Evolutionary conservation across 1,140 invertebrate genomes (phyloP), one percentile per base, ranked within the genome.

Genomic region (Panagrolaimus sp.): DNA sequence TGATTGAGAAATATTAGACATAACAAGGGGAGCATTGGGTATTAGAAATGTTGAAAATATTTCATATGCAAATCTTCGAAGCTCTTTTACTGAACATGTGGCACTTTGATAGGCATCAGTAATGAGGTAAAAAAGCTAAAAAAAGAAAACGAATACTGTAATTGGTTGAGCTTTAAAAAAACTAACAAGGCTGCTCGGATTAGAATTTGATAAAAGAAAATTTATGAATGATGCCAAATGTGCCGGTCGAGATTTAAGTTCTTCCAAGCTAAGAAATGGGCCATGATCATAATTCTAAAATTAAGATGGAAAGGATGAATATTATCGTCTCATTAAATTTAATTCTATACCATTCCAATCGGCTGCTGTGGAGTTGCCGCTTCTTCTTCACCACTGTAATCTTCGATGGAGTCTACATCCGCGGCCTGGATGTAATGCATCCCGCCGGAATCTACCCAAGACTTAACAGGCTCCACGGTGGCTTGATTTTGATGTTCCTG

Each of bases 21-120:
- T 31, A 47, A 71, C 64, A 5, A 76, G 67, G 9, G 74, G 74
- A 74, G 92, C 92, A 79, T 89, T 89, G 77, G 92, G 91, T 77
- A 93, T 90, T 68, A 96, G 86, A 86, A 96, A 97, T 79, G 91
- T 93, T 66, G 93, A 96, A 85, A 95, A 92, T 79, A 97, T 93
- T 87, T 97, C 93, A 85, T 96, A 96, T 38, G 93, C 93, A 93
- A 93, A 97, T 84, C 93, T 92, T 66, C 90, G 88, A 88, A 96
- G 89, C 80, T 93, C 91, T 84, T 93, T 93, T 44, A 87, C 87
- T 78, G 89, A 91, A 46, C 20, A 65, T 42, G 90, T 90, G 80
- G 91, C 80, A 91, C 90, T 31, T 44, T 77, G 74, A 83, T 91
- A 92, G 43, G 90, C 84, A 82, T 91, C 90, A 20, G 91, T 91